phyloP scores from a whole-genome alignment of 2,797 vertebrate genomes.

The Enteromius mattozi region DNA sequence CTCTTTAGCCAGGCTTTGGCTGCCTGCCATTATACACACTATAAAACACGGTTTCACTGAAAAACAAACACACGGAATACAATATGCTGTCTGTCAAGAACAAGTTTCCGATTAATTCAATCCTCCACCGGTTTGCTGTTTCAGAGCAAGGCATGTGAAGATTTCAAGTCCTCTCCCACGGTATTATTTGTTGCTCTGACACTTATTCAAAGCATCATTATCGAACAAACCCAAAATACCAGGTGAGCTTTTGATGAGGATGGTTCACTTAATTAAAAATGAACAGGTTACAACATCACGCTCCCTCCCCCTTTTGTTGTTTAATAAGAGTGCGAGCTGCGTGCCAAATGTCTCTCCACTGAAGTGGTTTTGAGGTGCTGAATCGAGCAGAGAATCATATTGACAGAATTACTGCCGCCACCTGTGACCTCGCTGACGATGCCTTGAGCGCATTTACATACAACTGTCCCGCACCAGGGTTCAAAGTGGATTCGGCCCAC shows the following conservation, averaged over 20 bases:
- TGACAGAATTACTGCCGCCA: slow-evolving; percentile 37
- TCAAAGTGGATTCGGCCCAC: background rate
- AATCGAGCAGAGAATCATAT: background rate
- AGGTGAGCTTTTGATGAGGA: slow-evolving; percentile 68
- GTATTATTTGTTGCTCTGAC: slow-evolving; percentile 27
- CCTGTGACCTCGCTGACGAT: slow-evolving; percentile 3
- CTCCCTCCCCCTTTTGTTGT: slow-evolving; percentile 32
- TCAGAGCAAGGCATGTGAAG: slow-evolving; percentile 18
- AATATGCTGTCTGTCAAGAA: slow-evolving; percentile 42
- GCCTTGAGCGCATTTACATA: slow-evolving; percentile 7
- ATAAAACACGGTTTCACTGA: slow-evolving; percentile 36
- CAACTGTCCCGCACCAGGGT: background rate
- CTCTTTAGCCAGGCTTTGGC: slow-evolving; percentile 62
- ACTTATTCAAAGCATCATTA: slow-evolving; percentile 36
- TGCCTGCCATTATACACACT: slow-evolving; percentile 64
- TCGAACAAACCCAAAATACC: slow-evolving; percentile 54
- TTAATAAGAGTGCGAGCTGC: slow-evolving; percentile 26
- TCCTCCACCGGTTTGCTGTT: slow-evolving; percentile 6
- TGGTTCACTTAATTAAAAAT: slow-evolving; percentile 79
- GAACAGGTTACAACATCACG: slow-evolving; percentile 72
- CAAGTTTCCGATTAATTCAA: slow-evolving; percentile 32
- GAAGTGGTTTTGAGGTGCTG: slow-evolving; percentile 29
- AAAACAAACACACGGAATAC: slow-evolving; percentile 63
- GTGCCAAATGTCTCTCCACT: slow-evolving; percentile 27
- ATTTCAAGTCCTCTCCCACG: background rate